phyloP scores from a whole-genome alignment of 2,113 vertebrate genomes.

The Mola mola region DNA sequence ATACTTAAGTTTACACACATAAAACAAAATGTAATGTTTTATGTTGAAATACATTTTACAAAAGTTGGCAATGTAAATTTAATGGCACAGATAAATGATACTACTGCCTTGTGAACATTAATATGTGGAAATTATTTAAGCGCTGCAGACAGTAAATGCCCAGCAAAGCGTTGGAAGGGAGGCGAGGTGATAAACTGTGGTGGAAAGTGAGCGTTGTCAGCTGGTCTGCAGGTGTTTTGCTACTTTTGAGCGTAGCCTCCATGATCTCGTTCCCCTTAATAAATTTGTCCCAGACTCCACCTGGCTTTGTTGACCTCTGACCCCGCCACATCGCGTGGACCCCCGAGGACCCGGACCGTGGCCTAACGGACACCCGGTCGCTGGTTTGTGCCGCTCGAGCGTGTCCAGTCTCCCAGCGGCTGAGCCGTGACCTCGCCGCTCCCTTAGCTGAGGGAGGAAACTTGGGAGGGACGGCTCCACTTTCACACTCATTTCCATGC shows the following conservation, averaged over 20 bases:
- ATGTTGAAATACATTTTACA: slow-evolving; percentile 78
- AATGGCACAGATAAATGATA: slow-evolving; percentile 74
- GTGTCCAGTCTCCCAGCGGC: slow-evolving; percentile 14
- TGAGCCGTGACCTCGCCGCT: slow-evolving; percentile 46
- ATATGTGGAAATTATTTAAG: slow-evolving; percentile 54
- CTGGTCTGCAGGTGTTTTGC: slow-evolving; percentile 81
- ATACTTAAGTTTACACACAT: slow-evolving; percentile 75
- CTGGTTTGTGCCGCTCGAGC: slow-evolving; percentile 29
- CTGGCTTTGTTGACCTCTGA: slow-evolving; percentile 79
- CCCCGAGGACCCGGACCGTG: slow-evolving; percentile 78
- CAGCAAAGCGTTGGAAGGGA: slow-evolving; percentile 30
- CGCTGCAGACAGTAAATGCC: slow-evolving; percentile 47
- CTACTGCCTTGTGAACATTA: slow-evolving; percentile 52
- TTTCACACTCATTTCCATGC: slow-evolving; percentile 62
- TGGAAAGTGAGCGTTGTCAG: slow-evolving; percentile 68
- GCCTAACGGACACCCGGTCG: slow-evolving; percentile 63
- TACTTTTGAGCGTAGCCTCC: slow-evolving; percentile 82
- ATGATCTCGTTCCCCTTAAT: slow-evolving; percentile 83
- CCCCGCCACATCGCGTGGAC: slow-evolving; percentile 63
- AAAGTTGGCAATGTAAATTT: slow-evolving; percentile 73
- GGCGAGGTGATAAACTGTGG: slow-evolving; percentile 26
- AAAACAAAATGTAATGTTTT: slow-evolving; percentile 75
- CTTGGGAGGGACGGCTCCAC: neutral
- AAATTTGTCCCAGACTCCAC: slow-evolving; percentile 82
- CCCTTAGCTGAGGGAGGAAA: slow-evolving; percentile 1